Conservation (phyloP, 2,113 vertebrate genomes). For the Herpetotheres cachinnans region DNA sequence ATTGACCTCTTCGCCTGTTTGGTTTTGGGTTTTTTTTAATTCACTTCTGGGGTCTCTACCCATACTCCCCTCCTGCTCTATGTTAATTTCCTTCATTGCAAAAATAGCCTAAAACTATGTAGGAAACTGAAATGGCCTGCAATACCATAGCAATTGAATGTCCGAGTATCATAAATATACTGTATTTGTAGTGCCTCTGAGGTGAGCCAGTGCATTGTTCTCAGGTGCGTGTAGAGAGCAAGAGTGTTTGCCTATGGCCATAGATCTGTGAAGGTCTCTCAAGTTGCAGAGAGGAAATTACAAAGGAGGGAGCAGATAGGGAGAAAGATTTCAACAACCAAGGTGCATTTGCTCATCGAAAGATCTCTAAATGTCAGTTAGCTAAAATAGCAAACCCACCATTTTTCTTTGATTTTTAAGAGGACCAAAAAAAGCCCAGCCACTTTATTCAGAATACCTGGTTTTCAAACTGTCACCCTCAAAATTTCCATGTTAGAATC, state of each 20-base stretch:
- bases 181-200: not conserved
- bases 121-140: not conserved
- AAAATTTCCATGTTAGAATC: not conserved
- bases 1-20: not conserved
- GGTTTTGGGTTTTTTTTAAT: not conserved
- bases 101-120: not conserved
- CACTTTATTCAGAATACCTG: not conserved
- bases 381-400: not conserved
- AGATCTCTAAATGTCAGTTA: not conserved
- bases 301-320: not conserved
- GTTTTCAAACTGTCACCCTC: not conserved
- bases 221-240: not conserved
- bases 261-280: not conserved
- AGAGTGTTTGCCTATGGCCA: not conserved
- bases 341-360: not conserved
- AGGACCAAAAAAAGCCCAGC: not conserved
- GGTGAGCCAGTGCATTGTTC: not conserved
- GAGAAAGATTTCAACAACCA: not conserved
- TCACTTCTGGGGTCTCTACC: not conserved
- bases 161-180: not conserved
- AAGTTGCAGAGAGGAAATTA: not conserved
- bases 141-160: not conserved
- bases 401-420: not conserved
- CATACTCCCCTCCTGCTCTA: not conserved
- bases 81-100: not conserved